Conservation (phyloP, 1,140 invertebrate species). For the Cotesia typhae region DNA sequence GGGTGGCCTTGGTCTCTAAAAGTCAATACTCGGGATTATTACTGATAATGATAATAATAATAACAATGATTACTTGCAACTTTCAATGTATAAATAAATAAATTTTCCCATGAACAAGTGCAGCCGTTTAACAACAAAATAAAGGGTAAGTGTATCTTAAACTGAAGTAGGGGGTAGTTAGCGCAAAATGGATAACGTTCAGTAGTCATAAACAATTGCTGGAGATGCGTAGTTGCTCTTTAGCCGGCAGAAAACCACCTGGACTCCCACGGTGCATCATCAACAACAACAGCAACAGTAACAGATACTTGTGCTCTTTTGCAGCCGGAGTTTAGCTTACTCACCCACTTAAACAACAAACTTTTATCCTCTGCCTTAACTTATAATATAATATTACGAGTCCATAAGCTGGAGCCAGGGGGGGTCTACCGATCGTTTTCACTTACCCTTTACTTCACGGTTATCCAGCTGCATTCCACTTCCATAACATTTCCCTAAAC, state of each 20-base stretch:
- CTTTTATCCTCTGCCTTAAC: conserved; percentile 28
- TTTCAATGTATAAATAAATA: too few species aligned
- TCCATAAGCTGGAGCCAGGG: conserved; percentile 13
- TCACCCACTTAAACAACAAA: conserved; percentile 40
- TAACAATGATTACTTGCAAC: conserved; percentile 6
- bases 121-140: too few species aligned
- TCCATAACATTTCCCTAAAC: conserved; percentile 47
- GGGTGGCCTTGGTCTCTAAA: conserved; percentile 6
- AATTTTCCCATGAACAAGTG: too few species aligned
- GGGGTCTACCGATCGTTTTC: conserved; percentile 15
- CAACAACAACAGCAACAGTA: neutral
- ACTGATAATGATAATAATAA: too few species aligned
- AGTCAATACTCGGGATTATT: too few species aligned
- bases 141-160: too few species aligned
- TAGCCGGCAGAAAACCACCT: conserved; percentile 29
- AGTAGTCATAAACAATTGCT: conserved; percentile 61
- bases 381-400: too few species aligned
- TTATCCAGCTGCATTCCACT: conserved; percentile 50
- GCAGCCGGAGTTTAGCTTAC: conserved; percentile 38
- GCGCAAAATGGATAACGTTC: conserved; percentile 52
- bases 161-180: conserved; percentile 52
- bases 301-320: conserved; percentile 32
- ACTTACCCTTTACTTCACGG: neutral
- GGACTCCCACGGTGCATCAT: conserved; percentile 55
- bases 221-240: conserved; percentile 50